These are phyloP conservation scores for Lutraria rhynchaena DNA, from an alignment of 1,140 invertebrate genomes.

Conservation along the genomic window DNA sequence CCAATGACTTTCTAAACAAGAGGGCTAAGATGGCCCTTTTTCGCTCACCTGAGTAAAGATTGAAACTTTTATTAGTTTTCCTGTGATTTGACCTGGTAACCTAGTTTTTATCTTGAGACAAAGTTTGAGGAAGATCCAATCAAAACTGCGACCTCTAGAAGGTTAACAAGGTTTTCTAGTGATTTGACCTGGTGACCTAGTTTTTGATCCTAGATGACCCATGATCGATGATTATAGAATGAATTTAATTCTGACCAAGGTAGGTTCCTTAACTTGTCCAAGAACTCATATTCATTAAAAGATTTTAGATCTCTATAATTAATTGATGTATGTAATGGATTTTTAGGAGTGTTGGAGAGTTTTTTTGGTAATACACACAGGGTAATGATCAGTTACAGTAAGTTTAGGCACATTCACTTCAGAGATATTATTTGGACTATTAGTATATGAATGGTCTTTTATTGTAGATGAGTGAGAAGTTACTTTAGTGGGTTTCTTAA, in stretches of 20 bases:
- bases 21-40: too few relatives aligned
- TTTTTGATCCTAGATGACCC: too few relatives aligned
- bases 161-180: too few relatives aligned
- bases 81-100: too few relatives aligned
- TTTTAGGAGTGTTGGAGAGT: background rate
- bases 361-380: background rate
- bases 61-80: too few relatives aligned
- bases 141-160: too few relatives aligned
- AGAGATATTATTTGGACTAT: background rate
- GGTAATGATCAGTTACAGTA: conserved; percentile 15
- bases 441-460: conserved; percentile 1
- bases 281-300: conserved; percentile 5
- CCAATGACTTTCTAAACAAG: too few relatives aligned
- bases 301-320: background rate
- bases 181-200: too few relatives aligned
- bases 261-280: background rate
- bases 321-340: background rate
- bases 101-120: too few relatives aligned
- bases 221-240: background rate
- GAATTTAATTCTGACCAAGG: background rate
- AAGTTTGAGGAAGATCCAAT: too few relatives aligned
- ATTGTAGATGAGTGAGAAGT: conserved; percentile 1
- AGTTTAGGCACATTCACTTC: background rate
- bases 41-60: too few relatives aligned
- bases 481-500: background rate